Base-by-base conservation (phyloP, 2,888 invertebrate genomes). In the Drosophila subquinaria region DNA sequence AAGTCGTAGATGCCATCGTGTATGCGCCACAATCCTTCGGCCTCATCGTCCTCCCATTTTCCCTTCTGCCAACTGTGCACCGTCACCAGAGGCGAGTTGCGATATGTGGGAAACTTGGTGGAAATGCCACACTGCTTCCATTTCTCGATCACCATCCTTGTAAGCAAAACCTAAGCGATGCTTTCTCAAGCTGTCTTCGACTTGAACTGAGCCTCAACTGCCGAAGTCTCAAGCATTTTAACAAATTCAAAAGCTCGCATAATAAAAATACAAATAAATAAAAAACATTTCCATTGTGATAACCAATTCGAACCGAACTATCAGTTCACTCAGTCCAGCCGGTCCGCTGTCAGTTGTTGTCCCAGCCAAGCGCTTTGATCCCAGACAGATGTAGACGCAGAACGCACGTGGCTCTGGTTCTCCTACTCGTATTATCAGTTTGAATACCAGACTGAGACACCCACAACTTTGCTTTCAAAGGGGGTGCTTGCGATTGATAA, bases 1-100 rank as follows among this genome's bases (percentile, higher is more conserved):
- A 99, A 94, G 93, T 99, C 97, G 92, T 98, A 99, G 23, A 99
- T 93, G 48, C 94, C 93, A 91, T 97, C 94, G 78, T 95, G 94
- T 20, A 97, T 94, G 76, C 97, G 94, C 97, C 97, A 97, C 3
- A 96, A 91, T n/a, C 95, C 95, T 90, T 96, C 96, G 0, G 96
- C 96, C 3, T 95, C 95, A 78, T 96, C 96, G 76, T 95, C 95
- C 81, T 93, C 90, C 15, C 94, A 93, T 88, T 96, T 95, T 3
- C 95, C 95, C 45, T 94, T 93, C 33, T 96, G 88, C 95, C 96
- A 97, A 82, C 92, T 93, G 61, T 90, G 76, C 0, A 70, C 77
- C 10, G 92, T 90, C 3, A 92, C 79, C 48, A 92, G 65, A 4
- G 78, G 67, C 0, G 88, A 88, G 40, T 92, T 92, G 3, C 92